Conservation (phyloP, 92 coral and sea anemone genomes). For the Siderastrea radians region DNA sequence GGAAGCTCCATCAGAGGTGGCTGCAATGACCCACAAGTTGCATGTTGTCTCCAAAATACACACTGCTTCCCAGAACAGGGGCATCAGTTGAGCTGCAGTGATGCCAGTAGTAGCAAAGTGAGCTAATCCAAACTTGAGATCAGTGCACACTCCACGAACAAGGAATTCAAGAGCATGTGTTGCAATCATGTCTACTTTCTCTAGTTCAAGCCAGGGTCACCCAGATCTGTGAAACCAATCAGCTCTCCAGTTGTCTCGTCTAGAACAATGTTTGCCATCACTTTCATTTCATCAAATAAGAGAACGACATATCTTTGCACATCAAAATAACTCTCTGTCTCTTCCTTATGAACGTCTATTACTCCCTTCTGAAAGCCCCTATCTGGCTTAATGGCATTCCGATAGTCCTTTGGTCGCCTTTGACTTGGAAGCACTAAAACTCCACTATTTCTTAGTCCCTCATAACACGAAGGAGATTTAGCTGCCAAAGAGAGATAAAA, state of each 20-base stretch:
- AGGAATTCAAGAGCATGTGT: constrained; percentile 66
- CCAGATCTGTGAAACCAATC: constrained; percentile 7
- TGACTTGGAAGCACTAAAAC: constrained; percentile 65
- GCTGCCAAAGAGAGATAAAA: constrained; percentile 43
- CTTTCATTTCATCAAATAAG: too few species aligned
- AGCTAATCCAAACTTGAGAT: constrained; percentile 65
- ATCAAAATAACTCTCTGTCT: constrained; percentile 55
- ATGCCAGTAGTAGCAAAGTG: constrained; percentile 78
- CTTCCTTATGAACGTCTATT: constrained; percentile 44
- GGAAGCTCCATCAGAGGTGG: constrained; percentile 74
- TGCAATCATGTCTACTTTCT: constrained; percentile 61
- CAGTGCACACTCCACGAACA: constrained; percentile 69
- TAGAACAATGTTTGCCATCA: too few species aligned
- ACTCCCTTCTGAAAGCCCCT: constrained; percentile 70
- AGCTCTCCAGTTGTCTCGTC: constrained; percentile 50
- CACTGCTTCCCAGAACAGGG: neutral
- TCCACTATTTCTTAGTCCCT: constrained; percentile 24
- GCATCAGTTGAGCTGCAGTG: constrained; percentile 73
- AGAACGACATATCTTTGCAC: constrained; percentile 61
- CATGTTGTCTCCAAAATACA: constrained; percentile 60
- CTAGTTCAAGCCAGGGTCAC: constrained; percentile 75
- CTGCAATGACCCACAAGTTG: constrained; percentile 71
- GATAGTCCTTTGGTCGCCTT: neutral
- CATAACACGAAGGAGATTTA: constrained; percentile 52
- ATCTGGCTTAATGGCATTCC: constrained; percentile 54